Conservation (phyloP, 2,888 invertebrate species). For the Ormyrus nitidulus region DNA sequence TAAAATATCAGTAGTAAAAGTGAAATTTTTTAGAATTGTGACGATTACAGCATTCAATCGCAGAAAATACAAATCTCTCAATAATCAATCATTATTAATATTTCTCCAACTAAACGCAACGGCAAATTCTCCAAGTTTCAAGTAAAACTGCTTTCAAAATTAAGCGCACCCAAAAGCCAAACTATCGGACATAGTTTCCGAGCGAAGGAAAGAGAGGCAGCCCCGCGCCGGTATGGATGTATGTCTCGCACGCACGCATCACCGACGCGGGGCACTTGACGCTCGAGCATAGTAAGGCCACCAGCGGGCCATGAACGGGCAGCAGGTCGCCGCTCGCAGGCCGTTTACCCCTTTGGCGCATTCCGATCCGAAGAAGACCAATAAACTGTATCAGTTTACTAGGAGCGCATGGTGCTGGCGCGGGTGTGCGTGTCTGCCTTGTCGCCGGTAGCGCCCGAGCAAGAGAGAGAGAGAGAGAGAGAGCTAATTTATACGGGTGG, state of each 20-base stretch:
- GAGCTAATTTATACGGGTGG: background rate
- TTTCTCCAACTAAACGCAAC: no score
- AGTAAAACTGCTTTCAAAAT: no score
- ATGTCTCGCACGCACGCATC: background rate
- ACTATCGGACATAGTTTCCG: background rate
- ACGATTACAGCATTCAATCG: no score
- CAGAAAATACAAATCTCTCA: no score
- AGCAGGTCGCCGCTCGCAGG: slow-evolving; percentile 61
- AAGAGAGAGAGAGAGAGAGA: background rate
- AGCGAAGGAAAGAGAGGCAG: background rate
- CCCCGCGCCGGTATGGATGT: background rate
- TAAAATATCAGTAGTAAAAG: no score
- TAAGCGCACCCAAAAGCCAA: no score
- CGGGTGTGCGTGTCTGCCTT: background rate
- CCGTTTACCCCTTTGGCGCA: slow-evolving; percentile 62
- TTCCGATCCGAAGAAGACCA: slow-evolving; percentile 73
- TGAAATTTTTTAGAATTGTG: no score
- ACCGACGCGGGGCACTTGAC: slow-evolving; percentile 61
- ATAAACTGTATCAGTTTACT: slow-evolving; percentile 73
- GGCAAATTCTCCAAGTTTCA: no score
- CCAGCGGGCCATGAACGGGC: slow-evolving; percentile 64
- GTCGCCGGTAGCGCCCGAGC: background rate
- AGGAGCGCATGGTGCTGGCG: slow-evolving; percentile 65
- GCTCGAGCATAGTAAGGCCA: slow-evolving; percentile 67
- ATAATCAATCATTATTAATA: no score